Evolutionary conservation across 2,888 invertebrate genomes (phyloP).

Genomic region (Tenthredo mesomela): DNA sequence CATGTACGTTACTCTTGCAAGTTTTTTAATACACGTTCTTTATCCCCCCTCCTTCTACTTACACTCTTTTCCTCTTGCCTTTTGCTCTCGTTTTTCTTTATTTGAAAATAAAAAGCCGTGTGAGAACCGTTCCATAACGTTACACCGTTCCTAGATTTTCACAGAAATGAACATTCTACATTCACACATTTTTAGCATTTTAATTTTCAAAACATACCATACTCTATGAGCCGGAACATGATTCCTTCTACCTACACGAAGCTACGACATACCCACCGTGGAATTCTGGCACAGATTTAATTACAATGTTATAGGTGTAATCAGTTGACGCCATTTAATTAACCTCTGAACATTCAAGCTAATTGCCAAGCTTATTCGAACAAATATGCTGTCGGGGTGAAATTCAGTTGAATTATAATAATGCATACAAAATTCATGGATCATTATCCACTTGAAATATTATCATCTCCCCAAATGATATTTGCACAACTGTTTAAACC

Average conservation of each 20-base stretch:
- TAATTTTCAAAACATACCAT: neutral
- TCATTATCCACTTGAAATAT: neutral
- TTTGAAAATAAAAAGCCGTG: neutral
- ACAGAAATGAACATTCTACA: neutral
- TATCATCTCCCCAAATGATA: neutral
- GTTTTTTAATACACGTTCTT: neutral
- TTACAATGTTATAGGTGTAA: slow-evolving; percentile 16
- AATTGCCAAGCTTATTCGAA: neutral
- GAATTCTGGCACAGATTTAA: slow-evolving; percentile 4
- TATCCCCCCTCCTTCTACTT: neutral
- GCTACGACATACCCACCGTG: neutral
- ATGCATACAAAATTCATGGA: neutral
- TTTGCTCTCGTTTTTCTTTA: neutral
- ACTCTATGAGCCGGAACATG: neutral
- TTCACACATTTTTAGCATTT: neutral
- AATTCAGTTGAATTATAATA: neutral
- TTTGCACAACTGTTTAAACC: neutral
- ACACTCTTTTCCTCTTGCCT: neutral
- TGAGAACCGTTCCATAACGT: neutral
- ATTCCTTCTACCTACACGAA: neutral
- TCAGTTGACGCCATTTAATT: slow-evolving; percentile 12
- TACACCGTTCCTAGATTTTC: neutral
- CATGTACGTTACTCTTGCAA: slow-evolving; percentile 5
- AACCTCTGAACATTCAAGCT: neutral
- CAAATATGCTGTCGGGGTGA: neutral